Percentiles rank a stretch among this genome's conserved stretches.
Conservation (phyloP, 2,113 vertebrate species). For the Scalopus aquaticus region DNA sequence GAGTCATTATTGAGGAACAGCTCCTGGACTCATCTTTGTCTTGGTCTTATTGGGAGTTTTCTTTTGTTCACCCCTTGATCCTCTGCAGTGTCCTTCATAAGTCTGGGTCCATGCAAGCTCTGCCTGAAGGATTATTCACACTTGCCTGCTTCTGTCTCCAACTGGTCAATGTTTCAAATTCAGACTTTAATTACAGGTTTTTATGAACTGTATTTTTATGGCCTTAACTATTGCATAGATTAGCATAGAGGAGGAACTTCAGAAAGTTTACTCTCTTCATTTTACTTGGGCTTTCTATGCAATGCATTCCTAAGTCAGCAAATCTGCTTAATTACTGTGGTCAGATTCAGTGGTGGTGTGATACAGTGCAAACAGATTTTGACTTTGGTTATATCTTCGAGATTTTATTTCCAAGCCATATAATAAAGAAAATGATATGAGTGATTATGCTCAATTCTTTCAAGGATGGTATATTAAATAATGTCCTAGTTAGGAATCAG, state of each 20-base stretch:
- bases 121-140: background rate
- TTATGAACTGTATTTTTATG: background rate
- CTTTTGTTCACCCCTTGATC: background rate
- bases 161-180: background rate
- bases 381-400: background rate
- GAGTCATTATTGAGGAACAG: background rate
- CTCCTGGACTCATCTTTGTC: background rate
- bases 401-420: background rate
- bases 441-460: background rate
- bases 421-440: background rate
- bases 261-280: background rate
- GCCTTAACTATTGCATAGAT: background rate
- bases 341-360: background rate
- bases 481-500: background rate
- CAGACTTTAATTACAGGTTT: background rate
- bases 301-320: background rate
- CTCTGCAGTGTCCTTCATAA: background rate
- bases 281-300: background rate
- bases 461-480: background rate
- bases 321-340: background rate
- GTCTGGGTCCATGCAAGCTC: background rate
- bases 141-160: background rate
- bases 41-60: background rate
- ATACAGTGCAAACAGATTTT: background rate
- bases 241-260: background rate